Conservation (phyloP, 2,113 vertebrate genomes). For the Malurus melanocephalus region DNA sequence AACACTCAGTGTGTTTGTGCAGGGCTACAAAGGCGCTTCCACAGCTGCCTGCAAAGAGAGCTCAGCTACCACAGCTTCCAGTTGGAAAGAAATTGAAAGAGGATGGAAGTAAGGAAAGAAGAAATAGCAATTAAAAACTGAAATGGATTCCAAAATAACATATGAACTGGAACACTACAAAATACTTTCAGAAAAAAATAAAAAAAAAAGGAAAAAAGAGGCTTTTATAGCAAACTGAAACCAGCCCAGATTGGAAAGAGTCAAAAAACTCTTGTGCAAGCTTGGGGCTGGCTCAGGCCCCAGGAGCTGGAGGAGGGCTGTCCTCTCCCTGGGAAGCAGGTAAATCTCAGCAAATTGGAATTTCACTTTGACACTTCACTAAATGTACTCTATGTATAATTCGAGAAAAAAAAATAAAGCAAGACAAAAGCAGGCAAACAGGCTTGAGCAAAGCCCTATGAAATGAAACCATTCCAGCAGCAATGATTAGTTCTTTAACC, state of each 20-base stretch:
- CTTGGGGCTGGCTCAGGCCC: neutral
- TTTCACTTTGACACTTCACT: neutral
- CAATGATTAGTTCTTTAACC: neutral
- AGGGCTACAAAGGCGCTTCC: neutral
- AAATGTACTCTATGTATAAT: neutral
- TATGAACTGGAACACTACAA: neutral
- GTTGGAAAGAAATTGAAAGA: constrained; percentile 40
- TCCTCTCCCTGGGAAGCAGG: neutral
- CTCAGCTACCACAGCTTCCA: neutral
- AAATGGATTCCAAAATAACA: constrained; percentile 1
- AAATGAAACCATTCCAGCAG: neutral
- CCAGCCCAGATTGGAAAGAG: neutral
- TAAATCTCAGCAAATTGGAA: constrained; percentile 17
- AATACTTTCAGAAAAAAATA: neutral
- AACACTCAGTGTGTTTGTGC: constrained; percentile 24
- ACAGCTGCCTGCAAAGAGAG: neutral
- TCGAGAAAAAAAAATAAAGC: neutral
- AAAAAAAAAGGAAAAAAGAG: neutral
- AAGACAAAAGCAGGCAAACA: neutral
- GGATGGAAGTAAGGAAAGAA: constrained; percentile 30
- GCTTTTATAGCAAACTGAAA: neutral
- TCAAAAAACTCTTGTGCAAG: neutral
- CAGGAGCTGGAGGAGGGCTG: neutral
- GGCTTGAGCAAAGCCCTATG: neutral
- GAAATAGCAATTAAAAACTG: constrained; percentile 50